Evolutionary conservation across 2,888 invertebrate species (phyloP), one percentile per base, ranked within the genome.

Genomic region (Aporophyla lueneburgensis): DNA sequence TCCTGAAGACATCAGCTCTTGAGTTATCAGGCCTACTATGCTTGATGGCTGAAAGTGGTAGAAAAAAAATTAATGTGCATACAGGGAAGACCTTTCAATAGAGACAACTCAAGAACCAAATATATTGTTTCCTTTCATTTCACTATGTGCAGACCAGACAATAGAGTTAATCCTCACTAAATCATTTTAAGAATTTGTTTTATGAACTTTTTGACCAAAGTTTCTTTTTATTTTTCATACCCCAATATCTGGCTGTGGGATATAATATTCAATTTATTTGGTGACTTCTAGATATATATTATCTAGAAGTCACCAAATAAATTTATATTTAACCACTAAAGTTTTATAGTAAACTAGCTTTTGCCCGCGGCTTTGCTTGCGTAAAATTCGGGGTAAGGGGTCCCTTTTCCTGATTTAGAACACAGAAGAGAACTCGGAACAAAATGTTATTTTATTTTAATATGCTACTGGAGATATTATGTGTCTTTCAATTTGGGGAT

Each of bases 1-100:
- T 0, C 96, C 95, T 0, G 94, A 91, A 0, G 96, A 88, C 93
- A 95, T 95, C 56, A 97, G 89, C 84, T 96, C 94, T 90, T 96
- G 94, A 0, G 96, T 93, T 74, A 97, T 88, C 0, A 95, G 89
- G 2, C 93, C 93, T 83, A 97, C 94, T 61, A 96, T 86, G 65
- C 92, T 93, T 3, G 95, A 93, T 5, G 96, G 94, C 97, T 97
- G 90, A 49, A 93, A 81, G 53, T 27, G 21, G 9, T 12, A 58
- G 4, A 51, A 51, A 73, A 92, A n/a, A n/a, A 61, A 5, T 33
- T 2, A 5, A 10, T 49, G n/a, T 54, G n/a, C n/a, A 4, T 54
- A n/a, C n/a, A 54, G 54, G 5, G 54, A 54, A 54, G n/a, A 54
- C 10, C 9, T 33, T 10, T 54, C 12, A n/a, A 12, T 4, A 10